Evolutionary conservation across 1,140 invertebrate genomes (phyloP), one percentile per base, ranked within the genome.

Genomic region (Apocrypta bakeri): DNA sequence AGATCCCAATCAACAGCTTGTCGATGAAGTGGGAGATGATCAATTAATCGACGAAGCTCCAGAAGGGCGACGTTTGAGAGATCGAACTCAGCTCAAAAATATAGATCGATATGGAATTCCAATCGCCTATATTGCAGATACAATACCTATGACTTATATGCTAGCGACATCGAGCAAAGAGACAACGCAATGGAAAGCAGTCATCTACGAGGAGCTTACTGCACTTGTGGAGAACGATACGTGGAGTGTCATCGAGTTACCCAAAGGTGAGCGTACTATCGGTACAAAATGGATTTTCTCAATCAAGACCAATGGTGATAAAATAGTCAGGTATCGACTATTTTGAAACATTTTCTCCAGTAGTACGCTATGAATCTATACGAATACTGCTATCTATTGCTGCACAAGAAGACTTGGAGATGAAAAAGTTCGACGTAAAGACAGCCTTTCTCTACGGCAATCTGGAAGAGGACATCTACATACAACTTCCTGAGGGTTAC

Each of bases 141-240:
- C 24, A 1, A 24, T 78, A 25, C 76, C 76, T 6, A 25, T 29
- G 0, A 68, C 63, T 2, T 78, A 78, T 11, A 8, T 4, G 6
- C 77, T 85, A 64, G 81, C 84, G 9, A 71, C 85, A 2, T 33
- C 63, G 3, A 64, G 77, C n/a, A 63, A 42, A 7, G 74, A 85
- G 0, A 63, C 77, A 1, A 2, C 77, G 4, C 25, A 83, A 12
- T 92, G 91, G 91, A 85, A 87, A 71, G 69, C 82, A 48, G 91
- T 90, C 7, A 91, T 91, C 73, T 11, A 81, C 11, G 85, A 89
- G 37, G 90, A 91, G 85, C 79, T 90, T 9, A 12, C 85, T 17
- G 77, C 87, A n/a, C 85, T 88, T 61, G 0, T 82, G 0, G 48
- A 83, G 37, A 89, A 89, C 79, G 56, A 69, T 11, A 89, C 88